Evolutionary conservation across 1,140 invertebrate genomes (phyloP).

Genomic region (Zophobas atratus): DNA sequence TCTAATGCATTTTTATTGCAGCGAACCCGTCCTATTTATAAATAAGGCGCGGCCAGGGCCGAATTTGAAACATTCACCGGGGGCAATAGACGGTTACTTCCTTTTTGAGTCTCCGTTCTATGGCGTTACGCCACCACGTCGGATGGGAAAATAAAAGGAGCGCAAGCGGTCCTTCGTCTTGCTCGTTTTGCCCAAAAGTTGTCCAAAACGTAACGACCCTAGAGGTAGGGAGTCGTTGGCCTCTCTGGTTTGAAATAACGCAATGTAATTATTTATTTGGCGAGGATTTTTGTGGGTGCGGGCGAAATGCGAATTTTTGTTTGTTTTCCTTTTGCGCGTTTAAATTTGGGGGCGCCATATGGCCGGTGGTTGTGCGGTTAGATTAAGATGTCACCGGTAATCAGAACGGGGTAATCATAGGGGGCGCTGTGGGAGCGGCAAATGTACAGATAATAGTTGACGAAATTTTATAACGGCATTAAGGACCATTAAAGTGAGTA

Average conservation of each 20-base stretch:
- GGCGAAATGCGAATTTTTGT: constrained; percentile 2
- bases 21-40: constrained; percentile 38
- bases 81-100: constrained; percentile 23
- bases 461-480: too few relatives aligned
- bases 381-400: constrained; percentile 11
- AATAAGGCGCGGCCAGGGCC: constrained; percentile 30
- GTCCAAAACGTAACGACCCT: constrained; percentile 61
- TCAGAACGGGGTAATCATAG: constrained; percentile 2
- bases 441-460: not conserved
- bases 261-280: constrained; percentile 51
- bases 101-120: constrained; percentile 15
- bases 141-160: constrained; percentile 25
- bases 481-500: too few relatives aligned
- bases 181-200: constrained; percentile 60
- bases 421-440: not conserved
- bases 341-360: constrained; percentile 10
- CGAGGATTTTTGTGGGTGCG: constrained; percentile 33
- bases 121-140: constrained; percentile 33
- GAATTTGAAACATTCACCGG: constrained; percentile 30
- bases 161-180: constrained; percentile 43
- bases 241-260: constrained; percentile 60
- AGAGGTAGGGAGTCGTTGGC: constrained; percentile 59
- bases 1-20: constrained; percentile 42
- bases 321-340: not conserved
- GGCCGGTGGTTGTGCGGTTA: constrained; percentile 11